Evolutionary conservation across 1,140 invertebrate genomes (phyloP).

Genomic region (Chironomus tepperi): DNA sequence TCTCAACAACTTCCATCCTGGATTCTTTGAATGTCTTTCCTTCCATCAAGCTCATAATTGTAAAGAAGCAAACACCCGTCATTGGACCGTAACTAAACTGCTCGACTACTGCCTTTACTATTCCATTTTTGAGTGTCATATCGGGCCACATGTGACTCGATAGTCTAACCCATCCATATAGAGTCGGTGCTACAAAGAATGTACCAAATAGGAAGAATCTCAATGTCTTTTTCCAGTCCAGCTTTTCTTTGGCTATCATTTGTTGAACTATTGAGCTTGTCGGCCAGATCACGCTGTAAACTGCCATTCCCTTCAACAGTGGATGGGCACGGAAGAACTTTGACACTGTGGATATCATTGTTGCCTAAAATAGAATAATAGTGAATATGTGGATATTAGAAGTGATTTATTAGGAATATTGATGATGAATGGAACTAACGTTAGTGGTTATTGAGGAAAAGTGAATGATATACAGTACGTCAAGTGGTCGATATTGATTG

Average conservation of each 20-base stretch:
- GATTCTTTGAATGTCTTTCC: constrained; percentile 57
- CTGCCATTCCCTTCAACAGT: constrained; percentile 53
- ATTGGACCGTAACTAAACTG: constrained; percentile 73
- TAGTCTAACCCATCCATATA: constrained; percentile 59
- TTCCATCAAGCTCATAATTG: constrained; percentile 71
- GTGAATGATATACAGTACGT: too few species aligned
- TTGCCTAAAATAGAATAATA: constrained; percentile 16
- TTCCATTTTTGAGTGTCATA: constrained; percentile 49
- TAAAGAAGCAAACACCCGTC: constrained; percentile 71
- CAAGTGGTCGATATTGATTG: too few species aligned
- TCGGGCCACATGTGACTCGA: constrained; percentile 55
- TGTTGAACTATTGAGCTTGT: constrained; percentile 53
- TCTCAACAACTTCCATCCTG: constrained; percentile 58
- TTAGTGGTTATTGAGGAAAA: too few species aligned
- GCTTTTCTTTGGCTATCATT: constrained; percentile 43
- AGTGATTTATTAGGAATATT: too few species aligned
- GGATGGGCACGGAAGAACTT: constrained; percentile 29
- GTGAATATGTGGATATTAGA: too few species aligned
- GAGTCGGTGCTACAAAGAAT: constrained; percentile 59
- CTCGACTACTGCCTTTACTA: constrained; percentile 67
- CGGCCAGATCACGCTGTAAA: constrained; percentile 65
- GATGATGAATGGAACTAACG: too few species aligned
- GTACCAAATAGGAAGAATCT: constrained; percentile 60
- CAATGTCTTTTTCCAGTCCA: constrained; percentile 47
- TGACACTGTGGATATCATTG: background rate